phyloP scores from a whole-genome alignment of 23 tunicate species.

The Corella eumyota region DNA sequence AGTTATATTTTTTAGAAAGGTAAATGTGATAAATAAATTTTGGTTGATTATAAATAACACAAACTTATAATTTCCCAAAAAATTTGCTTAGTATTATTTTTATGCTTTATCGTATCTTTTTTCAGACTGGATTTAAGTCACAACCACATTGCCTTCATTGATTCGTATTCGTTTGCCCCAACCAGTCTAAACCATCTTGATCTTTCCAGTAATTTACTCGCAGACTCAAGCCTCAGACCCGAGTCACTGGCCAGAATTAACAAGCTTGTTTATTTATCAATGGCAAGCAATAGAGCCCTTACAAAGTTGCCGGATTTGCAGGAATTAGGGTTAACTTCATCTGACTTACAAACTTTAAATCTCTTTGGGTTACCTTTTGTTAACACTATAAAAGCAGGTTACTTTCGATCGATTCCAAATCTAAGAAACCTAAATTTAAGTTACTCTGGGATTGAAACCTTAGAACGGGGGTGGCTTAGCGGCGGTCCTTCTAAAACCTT shows the following conservation, averaged over 20 bases:
- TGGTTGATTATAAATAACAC: background rate
- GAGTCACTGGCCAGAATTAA: constrained; percentile 7
- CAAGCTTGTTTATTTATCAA: constrained; percentile 1
- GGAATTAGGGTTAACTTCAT: constrained; percentile 5
- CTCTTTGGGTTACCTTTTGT: constrained; percentile 16
- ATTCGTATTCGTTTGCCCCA: constrained; percentile 11
- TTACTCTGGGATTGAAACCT: constrained; percentile 19
- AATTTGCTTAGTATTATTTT: background rate
- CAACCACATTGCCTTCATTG: constrained; percentile 27
- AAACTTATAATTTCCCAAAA: background rate
- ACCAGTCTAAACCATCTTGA: constrained; percentile 29
- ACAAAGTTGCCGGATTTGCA: constrained; percentile 16
- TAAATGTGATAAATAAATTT: no score
- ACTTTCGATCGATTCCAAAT: constrained; percentile 9
- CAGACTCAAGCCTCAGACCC: background rate
- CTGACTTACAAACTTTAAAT: constrained; percentile 9
- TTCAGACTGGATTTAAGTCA: constrained; percentile 50
- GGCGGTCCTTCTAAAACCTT: constrained; percentile 47
- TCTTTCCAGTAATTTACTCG: constrained; percentile 30
- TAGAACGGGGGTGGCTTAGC: constrained; percentile 58
- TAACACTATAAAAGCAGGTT: background rate
- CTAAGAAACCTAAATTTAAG: constrained; percentile 36
- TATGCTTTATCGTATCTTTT: constrained; percentile 1
- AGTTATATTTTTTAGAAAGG: constrained; percentile 9
- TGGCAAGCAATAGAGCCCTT: constrained; percentile 21